These are phyloP conservation scores for Syrmaticus mikado DNA, from an alignment of 2,113 vertebrate genomes.

Conservation along the genomic window DNA sequence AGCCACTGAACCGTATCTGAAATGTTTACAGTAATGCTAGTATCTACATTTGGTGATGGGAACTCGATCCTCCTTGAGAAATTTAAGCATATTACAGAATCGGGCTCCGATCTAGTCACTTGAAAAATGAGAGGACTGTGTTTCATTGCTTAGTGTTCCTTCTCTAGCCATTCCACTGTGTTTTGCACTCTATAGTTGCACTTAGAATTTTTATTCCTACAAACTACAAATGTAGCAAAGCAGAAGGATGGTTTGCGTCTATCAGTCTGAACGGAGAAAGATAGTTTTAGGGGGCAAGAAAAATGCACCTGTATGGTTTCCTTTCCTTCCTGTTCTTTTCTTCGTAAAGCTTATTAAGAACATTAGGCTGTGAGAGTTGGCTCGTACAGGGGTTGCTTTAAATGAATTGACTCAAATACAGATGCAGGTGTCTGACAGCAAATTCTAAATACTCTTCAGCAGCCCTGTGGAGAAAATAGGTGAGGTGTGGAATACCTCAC, in stretches of 20 bases:
- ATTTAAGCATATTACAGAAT: neutral
- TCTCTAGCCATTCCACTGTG: no score
- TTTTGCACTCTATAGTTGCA: neutral
- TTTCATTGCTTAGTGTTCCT: neutral
- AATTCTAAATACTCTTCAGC: neutral
- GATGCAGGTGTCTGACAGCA: neutral
- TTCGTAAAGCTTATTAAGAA: constrained; percentile 16
- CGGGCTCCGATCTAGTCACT: neutral
- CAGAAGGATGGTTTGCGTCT: constrained; percentile 13
- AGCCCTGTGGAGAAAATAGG: neutral
- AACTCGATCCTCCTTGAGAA: neutral
- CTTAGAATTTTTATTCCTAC: no score
- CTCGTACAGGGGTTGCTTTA: constrained; percentile 2
- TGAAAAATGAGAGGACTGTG: constrained; percentile 5
- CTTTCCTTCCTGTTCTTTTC: neutral
- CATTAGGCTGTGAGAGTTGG: neutral
- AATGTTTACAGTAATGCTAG: neutral
- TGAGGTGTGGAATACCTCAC: neutral
- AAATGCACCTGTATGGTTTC: neutral
- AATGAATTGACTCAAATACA: neutral
- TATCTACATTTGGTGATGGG: neutral
- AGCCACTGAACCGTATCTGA: neutral
- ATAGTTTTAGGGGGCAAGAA: neutral
- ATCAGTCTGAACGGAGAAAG: neutral
- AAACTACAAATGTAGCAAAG: neutral